phyloP scores from a whole-genome alignment of 2,113 vertebrate species.

The Campylorhamphus procurvoides region DNA sequence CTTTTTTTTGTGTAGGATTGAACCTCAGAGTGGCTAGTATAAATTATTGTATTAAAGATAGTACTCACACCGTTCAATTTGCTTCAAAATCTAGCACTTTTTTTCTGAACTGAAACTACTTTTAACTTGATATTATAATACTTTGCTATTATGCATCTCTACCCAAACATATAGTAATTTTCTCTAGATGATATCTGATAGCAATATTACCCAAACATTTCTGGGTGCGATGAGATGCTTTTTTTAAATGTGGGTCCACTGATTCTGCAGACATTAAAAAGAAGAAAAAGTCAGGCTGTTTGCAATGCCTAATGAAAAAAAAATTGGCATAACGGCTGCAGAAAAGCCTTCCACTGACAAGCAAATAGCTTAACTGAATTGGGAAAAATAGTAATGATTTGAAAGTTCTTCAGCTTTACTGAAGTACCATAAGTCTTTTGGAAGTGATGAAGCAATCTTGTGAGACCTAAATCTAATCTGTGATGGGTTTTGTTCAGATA shows the following conservation, averaged over 20 bases:
- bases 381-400: not conserved
- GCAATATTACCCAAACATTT: not conserved
- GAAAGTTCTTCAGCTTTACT: conserved; percentile 5
- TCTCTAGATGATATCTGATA: not conserved
- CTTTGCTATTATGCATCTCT: not conserved
- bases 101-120: not conserved
- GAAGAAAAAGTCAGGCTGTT: not conserved
- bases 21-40: not conserved
- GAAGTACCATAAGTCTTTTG: not conserved
- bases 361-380: not conserved
- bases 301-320: not conserved
- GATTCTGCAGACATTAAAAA: not conserved
- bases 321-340: not conserved
- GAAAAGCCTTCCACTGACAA: not conserved
- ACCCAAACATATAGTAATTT: not conserved
- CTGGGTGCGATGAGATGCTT: not conserved
- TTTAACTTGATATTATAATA: not conserved
- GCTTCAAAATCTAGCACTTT: not conserved
- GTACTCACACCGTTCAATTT: not conserved
- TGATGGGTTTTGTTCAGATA: conserved; percentile 37
- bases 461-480: conserved; percentile 54
- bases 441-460: not conserved
- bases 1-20: not conserved
- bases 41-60: not conserved
- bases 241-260: not conserved